Evolutionary conservation across 2,113 vertebrate genomes (phyloP).

Genomic region (Hemiprocne comata): DNA sequence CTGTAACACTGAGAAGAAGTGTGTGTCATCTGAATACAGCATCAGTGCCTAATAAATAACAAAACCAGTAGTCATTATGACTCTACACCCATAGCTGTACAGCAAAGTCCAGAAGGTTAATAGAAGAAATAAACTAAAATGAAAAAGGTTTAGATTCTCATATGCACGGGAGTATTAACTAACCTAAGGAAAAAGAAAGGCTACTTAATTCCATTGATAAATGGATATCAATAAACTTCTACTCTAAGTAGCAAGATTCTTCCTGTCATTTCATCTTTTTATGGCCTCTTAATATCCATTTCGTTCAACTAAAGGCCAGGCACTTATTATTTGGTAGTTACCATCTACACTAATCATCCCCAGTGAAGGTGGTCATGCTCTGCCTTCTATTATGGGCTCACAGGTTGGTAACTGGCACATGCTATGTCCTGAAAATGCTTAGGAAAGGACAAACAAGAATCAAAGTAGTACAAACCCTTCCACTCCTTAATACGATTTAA

Average conservation of each 20-base stretch:
- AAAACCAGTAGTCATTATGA: background rate
- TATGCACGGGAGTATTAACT: background rate
- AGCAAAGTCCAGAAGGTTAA: background rate
- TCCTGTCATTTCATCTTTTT: background rate
- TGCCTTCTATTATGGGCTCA: background rate
- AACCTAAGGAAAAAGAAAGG: background rate
- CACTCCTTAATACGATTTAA: background rate
- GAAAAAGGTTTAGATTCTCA: background rate
- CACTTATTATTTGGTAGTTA: background rate
- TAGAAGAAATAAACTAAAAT: background rate
- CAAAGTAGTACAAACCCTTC: background rate
- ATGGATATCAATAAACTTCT: background rate
- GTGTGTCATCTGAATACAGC: background rate
- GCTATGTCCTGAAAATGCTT: background rate
- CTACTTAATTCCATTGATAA: slow-evolving; percentile 3
- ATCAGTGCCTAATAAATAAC: background rate
- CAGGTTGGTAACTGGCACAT: background rate
- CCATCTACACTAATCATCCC: background rate
- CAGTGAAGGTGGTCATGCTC: background rate
- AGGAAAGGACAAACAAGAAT: background rate
- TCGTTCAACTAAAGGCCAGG: background rate
- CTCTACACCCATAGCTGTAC: background rate
- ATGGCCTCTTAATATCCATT: background rate
- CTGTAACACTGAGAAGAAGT: background rate
- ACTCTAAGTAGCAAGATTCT: background rate